These are phyloP conservation scores for Diarsia dahlii DNA, from an alignment of 2,888 invertebrate species.

Conservation along the genomic window DNA sequence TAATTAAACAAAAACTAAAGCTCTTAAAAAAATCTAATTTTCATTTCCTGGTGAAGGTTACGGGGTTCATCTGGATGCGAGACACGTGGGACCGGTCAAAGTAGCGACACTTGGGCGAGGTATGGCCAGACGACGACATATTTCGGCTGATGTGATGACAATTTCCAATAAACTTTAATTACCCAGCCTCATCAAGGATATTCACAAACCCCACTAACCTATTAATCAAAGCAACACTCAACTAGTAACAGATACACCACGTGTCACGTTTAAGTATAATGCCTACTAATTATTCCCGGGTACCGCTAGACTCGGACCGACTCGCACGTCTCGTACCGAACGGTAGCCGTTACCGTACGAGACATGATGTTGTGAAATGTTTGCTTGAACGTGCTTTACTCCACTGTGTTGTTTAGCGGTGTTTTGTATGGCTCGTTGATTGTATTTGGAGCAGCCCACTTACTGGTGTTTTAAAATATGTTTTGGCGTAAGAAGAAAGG, in stretches of 20 bases:
- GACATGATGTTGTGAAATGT: slow-evolving; percentile 61
- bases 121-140: too few species aligned
- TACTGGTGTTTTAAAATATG: neutral
- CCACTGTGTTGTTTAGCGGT: slow-evolving; percentile 20
- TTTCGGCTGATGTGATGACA: neutral
- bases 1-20: too few species aligned
- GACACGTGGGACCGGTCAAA: too few species aligned
- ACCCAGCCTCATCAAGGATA: slow-evolving; percentile 13
- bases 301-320: slow-evolving; percentile 67
- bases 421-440: slow-evolving; percentile 24
- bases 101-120: too few species aligned
- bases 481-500: neutral
- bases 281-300: slow-evolving; percentile 65
- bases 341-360: slow-evolving; percentile 67
- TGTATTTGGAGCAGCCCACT: slow-evolving; percentile 19
- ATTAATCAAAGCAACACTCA: slow-evolving; percentile 34
- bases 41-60: too few species aligned
- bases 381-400: slow-evolving; percentile 59
- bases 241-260: slow-evolving; percentile 40
- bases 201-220: slow-evolving; percentile 15
- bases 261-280: slow-evolving; percentile 59
- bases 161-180: neutral
- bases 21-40: neutral
- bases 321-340: slow-evolving; percentile 52
- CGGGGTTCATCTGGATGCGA: too few species aligned